A percentile compares a stretch with the other conserved stretches of the same genome.
Conservation (phyloP, 2,797 vertebrate genomes). For the Centroberyx gerrardi region DNA sequence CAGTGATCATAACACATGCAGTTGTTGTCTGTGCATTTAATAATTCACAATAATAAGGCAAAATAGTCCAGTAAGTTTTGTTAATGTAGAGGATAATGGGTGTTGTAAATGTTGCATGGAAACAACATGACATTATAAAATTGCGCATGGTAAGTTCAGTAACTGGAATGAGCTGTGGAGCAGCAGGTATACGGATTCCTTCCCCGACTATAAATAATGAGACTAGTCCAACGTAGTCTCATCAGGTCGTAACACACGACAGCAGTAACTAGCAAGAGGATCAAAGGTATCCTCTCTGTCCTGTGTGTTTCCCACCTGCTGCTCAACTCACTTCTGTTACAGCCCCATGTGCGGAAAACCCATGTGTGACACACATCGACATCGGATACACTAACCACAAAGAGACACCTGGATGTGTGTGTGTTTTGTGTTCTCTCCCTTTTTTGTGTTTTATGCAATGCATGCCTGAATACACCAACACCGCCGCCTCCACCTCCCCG, state of each 20-base stretch:
- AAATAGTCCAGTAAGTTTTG: background rate
- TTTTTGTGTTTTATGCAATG: constrained; percentile 70
- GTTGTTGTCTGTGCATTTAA: constrained; percentile 7
- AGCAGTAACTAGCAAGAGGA: background rate
- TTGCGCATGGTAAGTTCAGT: constrained; percentile 33
- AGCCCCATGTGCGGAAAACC: constrained; percentile 10
- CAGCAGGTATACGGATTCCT: background rate
- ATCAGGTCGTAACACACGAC: too few relatives aligned
- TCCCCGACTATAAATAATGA: background rate
- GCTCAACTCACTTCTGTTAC: too few relatives aligned
- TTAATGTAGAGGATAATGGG: background rate
- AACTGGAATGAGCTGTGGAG: too few relatives aligned
- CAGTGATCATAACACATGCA: constrained; percentile 12
- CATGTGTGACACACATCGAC: constrained; percentile 31
- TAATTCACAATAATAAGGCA: background rate
- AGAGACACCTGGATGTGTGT: constrained; percentile 46
- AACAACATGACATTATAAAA: background rate
- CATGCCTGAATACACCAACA: constrained; percentile 70
- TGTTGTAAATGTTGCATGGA: background rate
- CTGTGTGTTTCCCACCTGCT: background rate
- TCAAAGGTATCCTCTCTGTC: constrained; percentile 1
- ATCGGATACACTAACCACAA: constrained; percentile 61
- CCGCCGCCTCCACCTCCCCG: constrained; percentile 48
- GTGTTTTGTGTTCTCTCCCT: constrained; percentile 49
- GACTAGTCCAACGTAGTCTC: background rate